Evolutionary conservation across 2,113 vertebrate genomes (phyloP), one percentile per base, ranked within the genome.

Genomic region (Lanius ludovicianus): DNA sequence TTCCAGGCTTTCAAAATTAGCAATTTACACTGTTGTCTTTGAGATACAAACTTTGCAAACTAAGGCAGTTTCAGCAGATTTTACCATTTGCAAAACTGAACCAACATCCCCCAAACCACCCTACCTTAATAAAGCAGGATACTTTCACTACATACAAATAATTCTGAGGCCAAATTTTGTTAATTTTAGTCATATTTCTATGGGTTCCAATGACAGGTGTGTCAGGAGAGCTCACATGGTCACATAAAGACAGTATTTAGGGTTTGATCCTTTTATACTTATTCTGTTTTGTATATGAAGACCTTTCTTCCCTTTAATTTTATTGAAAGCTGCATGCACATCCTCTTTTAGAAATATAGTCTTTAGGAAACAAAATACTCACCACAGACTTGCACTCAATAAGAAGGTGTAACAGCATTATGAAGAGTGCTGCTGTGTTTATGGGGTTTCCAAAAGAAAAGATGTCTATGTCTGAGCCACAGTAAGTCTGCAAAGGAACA

Each of bases 341-440:
- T 13, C 21, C 13, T 33, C 22, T 27, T 22, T n/a, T 39, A 57
- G 46, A 33, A 92, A 65, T 13, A 37, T 4, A 22, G 13, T 46
- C 47, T 50, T 88, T 30, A 19, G 50, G 46, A 73, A 63, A 52
- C n/a, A 49, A 85, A 75, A 27, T 67, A 98, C 99, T 99, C 90
- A 99, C 99, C 99, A 99, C 91, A 50, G 98, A 99, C 95, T 98
- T 98, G 94, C 99, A 99, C 96, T 99, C 99, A 30, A 99, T 98
- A 57, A 99, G 97, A 83, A 99, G 98, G 73, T 99, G 99, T 83
- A 99, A 96, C 53, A 99, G 96, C 92, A 99, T 98, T 94, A 99
- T 97, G 95, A 99, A 96, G 19, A 99, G 98, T 4, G 99, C 98
- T 7, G 99, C 98, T 46, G 98, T 98, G 56, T 99, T 99, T 95